phyloP scores from a whole-genome alignment of 2,888 invertebrate genomes.

The Trissonchulus latispiculum region DNA sequence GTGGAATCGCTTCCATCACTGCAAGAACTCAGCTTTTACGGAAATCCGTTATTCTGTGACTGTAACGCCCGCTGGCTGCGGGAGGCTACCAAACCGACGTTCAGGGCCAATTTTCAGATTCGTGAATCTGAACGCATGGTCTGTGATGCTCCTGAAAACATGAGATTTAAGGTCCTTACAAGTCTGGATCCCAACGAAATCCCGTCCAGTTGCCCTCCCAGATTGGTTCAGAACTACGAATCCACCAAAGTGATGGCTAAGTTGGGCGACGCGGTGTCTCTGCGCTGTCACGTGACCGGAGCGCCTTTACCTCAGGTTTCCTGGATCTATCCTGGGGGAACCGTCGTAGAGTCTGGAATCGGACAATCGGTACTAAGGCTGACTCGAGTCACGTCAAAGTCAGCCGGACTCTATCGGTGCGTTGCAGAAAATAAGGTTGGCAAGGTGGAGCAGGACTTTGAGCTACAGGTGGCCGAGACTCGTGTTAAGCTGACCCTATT shows the following conservation, averaged over 20 bases:
- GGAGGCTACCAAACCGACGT: too few relatives aligned
- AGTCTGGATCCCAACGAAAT: constrained; percentile 34
- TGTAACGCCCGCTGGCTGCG: constrained; percentile 45
- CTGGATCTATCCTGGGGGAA: constrained; percentile 47
- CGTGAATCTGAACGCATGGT: constrained; percentile 38
- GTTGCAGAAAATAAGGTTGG: constrained; percentile 44
- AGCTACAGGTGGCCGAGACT: constrained; percentile 40
- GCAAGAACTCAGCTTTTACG: constrained; percentile 43
- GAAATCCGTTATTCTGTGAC: constrained; percentile 49
- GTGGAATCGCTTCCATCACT: constrained; percentile 39
- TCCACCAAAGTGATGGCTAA: constrained; percentile 36
- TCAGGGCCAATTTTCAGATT: constrained; percentile 28
- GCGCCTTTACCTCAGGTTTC: constrained; percentile 45
- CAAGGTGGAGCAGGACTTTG: constrained; percentile 36
- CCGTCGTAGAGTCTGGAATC: constrained; percentile 36
- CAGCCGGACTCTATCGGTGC: constrained; percentile 47
- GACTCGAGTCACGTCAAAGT: constrained; percentile 37
- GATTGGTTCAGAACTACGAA: constrained; percentile 35
- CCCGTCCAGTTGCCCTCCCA: constrained; percentile 32
- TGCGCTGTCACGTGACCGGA: constrained; percentile 48
- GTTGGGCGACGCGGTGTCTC: constrained; percentile 42
- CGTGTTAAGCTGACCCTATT: constrained; percentile 45
- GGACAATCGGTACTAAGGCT: constrained; percentile 36
- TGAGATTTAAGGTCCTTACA: constrained; percentile 32
- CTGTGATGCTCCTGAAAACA: constrained; percentile 41